Base-by-base conservation (phyloP, 2,113 vertebrate genomes). In the Muntiacus muntjak region DNA sequence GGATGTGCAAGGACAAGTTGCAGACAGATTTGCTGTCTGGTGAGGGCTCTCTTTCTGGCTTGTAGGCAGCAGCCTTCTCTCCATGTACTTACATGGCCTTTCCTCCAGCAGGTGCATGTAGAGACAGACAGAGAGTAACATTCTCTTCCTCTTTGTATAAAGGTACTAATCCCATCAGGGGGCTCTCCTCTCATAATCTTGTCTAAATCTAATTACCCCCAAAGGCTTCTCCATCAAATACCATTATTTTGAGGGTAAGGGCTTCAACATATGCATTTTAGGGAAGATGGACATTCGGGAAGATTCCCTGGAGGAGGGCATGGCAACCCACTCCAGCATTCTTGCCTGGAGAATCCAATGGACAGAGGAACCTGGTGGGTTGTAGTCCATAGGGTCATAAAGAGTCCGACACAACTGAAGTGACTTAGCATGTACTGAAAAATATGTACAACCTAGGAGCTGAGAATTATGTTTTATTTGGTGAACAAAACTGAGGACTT, bases 71-170 rank as follows among this genome's bases (percentile, higher is more conserved):
- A 1, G 10, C 54, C 6, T 84, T 54, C 10, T 47, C 6, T 36
- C 19, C n/a, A 7, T 57, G 33, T 40, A 33, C 23, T 84, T 43
- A 21, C 1, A 1, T 40, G 40, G 45, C 30, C 58, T 83, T 88
- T n/a, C n/a, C n/a, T 71, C 2, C 1, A 33, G 40, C 54, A 40
- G 58, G 54, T 78, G 16, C 23, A 50, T 28, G 28, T 43, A 76
- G 2, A 74, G 19, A 33, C 4, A 57, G 9, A 12, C 2, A 0
- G 15, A 25, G 28, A 40, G 40, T 11, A n/a, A 9, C 64, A 0
- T 13, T 82, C 25, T 50, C 6, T 4, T 71, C 16, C 13, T 74
- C 16, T 55, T 47, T 9, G 40, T 47, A 28, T 21, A 21, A 55
- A 33, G 60, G 33, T 43, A 1, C 9, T 64, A 62, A 36, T 90